Conservation (phyloP, 2,113 vertebrate genomes). For the Crotalus horridus region DNA sequence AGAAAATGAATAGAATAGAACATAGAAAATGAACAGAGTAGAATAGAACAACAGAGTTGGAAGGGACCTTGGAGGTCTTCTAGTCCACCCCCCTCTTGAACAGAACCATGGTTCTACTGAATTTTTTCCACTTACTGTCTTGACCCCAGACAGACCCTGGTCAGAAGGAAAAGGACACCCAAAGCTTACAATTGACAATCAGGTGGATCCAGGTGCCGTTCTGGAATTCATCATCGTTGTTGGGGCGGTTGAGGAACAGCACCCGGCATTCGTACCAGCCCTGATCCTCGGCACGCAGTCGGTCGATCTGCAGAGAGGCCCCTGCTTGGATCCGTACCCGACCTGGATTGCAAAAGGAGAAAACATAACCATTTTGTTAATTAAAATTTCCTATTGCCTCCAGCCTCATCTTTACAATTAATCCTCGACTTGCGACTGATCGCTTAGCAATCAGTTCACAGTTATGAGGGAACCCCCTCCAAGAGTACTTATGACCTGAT, state of each 20-base stretch:
- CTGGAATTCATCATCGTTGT: constrained; percentile 78
- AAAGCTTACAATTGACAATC: constrained; percentile 83
- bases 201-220: constrained; percentile 97
- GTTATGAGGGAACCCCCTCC: too few species aligned
- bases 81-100: too few species aligned
- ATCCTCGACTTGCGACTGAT: too few species aligned
- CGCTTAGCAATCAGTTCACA: too few species aligned
- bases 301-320: constrained; percentile 84
- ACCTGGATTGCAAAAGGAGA: constrained; percentile 63
- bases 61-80: too few species aligned
- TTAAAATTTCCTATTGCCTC: background rate
- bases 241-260: constrained; percentile 84
- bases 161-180: background rate
- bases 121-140: background rate
- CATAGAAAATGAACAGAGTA: too few species aligned
- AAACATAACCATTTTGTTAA: background rate
- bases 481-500: too few species aligned
- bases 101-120: background rate
- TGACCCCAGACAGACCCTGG: background rate
- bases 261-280: constrained; percentile 97
- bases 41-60: too few species aligned
- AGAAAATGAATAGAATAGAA: too few species aligned
- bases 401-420: too few species aligned
- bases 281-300: constrained; percentile 85
- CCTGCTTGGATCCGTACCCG: constrained; percentile 82